Percentiles rank a stretch among this genome's conserved stretches.
These are phyloP conservation scores for Myotis myotis DNA, from an alignment of 2,797 vertebrate species.

Conservation along the genomic window DNA sequence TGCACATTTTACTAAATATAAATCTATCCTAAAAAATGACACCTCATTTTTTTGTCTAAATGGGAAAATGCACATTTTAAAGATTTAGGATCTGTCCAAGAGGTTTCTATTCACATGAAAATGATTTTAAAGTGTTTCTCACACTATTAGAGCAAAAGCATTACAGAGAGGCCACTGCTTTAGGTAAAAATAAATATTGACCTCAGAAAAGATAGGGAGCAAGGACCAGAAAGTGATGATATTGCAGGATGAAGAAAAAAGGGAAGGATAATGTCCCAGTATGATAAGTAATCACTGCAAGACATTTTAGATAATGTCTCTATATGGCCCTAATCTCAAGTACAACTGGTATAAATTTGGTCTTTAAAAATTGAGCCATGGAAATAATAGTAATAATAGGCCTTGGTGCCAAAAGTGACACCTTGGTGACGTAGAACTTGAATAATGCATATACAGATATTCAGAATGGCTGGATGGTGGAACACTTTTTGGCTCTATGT, in stretches of 20 bases:
- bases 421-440: not conserved
- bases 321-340: not conserved
- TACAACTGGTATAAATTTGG: not conserved
- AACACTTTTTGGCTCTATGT: not conserved
- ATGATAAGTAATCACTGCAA: not conserved
- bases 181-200: not conserved
- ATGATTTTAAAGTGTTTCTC: not conserved
- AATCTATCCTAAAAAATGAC: not conserved
- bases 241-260: not conserved
- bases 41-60: not conserved
- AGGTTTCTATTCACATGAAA: not conserved
- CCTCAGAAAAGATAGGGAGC: not conserved
- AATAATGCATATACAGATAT: not conserved
- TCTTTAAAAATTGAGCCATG: not conserved
- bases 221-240: not conserved
- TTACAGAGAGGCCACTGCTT: not conserved
- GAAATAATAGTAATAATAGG: not conserved
- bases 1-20: not conserved
- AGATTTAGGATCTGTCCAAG: not conserved
- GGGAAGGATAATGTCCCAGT: not conserved
- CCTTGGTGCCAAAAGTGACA: not conserved
- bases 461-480: not conserved
- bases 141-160: not conserved
- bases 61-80: not conserved
- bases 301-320: not conserved